Base-by-base conservation (phyloP, 2,797 vertebrate genomes). In the Enteromius unitaeniatus region DNA sequence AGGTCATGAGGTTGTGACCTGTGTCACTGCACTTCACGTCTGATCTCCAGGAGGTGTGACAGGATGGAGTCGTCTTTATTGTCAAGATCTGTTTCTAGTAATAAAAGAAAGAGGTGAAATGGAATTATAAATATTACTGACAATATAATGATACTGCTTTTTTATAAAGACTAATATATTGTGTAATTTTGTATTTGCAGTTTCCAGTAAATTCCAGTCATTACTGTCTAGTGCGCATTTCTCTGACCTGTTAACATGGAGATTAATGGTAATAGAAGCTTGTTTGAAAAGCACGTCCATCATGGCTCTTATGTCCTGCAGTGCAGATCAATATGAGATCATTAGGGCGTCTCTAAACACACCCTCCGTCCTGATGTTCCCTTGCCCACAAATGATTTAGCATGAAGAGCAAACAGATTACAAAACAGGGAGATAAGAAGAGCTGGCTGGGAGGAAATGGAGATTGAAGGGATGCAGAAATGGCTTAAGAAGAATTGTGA, bases 271-370 rank as follows among this genome's bases (percentile, higher is more conserved):
- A 77, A 81, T 45, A 13, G 21, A 70, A 64, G 67, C 51, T 74
- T 64, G 15, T 81, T 84, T 84, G 40, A 82, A 68, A n/a, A 76
- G 23, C 69, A 23, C 64, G 64, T 77, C 68, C n/a, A 34, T 81
- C 81, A 84, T 19, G 40, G 60, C 67, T 81, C 60, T 69, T 88
- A 81, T 69, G 78, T 67, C 51, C 70, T 37, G 60, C 68, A 62
- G 78, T 75, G 17, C 64, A 31, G 85, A 89, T 91, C 89, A 86
- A 90, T 91, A 84, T 67, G 64, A 74, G 67, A 85, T 85, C 87
- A 87, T 89, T 89, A 87, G 87, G 75, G 85, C 72, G 28, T 62
- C 78, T 79, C 85, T 88, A 90, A 89, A 87, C 76, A 79, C 87
- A 88, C 88, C 83, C 80, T 87, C 64, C 42, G 68, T 60, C 69